phyloP scores from a whole-genome alignment of 2,888 invertebrate genomes.

The Chloroclysta siterata region DNA sequence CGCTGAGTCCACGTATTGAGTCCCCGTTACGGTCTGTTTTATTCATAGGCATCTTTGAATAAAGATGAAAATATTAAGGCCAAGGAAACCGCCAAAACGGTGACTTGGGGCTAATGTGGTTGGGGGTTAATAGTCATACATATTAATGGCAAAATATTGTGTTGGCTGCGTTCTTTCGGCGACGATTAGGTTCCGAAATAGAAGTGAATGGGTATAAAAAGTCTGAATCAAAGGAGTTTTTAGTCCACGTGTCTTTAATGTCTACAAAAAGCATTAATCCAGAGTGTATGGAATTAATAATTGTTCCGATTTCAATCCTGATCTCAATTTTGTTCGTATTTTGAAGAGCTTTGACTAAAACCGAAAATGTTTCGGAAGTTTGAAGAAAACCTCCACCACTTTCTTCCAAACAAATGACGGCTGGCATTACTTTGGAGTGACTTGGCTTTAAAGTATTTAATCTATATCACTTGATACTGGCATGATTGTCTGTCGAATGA shows the following conservation, averaged over 20 bases:
- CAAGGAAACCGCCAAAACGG: constrained; percentile 59
- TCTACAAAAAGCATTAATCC: background rate
- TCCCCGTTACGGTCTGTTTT: constrained; percentile 71
- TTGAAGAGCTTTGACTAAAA: background rate
- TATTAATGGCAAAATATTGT: constrained; percentile 73
- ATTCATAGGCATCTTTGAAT: constrained; percentile 82
- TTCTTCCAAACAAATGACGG: no score
- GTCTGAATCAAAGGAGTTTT: background rate
- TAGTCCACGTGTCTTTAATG: background rate
- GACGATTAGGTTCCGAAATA: constrained; percentile 25
- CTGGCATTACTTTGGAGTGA: no score
- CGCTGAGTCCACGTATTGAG: constrained; percentile 62
- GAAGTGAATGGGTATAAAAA: background rate
- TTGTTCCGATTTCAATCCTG: no score
- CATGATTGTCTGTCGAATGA: no score
- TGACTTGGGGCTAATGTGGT: constrained; percentile 69
- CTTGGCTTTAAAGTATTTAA: no score
- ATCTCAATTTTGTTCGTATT: no score
- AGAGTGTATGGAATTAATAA: no score
- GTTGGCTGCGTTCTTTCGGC: constrained; percentile 49
- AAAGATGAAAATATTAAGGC: constrained; percentile 83
- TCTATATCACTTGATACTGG: no score
- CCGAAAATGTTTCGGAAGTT: no score
- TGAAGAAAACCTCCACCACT: no score
- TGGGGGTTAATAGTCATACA: constrained; percentile 76